Conservation (phyloP, 1,140 invertebrate species). For the Drosophila lowei region DNA sequence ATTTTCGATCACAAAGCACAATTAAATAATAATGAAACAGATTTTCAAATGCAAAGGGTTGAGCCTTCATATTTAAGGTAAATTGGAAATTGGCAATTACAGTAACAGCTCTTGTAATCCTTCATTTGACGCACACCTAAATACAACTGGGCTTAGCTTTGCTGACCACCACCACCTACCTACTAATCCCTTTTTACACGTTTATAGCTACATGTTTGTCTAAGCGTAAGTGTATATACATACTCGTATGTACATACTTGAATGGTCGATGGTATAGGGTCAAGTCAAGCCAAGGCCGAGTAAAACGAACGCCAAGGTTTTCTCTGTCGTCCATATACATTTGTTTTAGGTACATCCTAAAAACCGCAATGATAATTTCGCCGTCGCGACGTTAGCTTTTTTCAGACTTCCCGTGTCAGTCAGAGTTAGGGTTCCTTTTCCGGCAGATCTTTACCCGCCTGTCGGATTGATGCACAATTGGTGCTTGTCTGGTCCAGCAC, state of each 20-base stretch:
- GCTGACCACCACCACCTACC: conserved; percentile 27
- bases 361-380: too few species aligned
- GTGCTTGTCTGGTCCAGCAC: conserved; percentile 45
- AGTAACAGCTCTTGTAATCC: conserved; percentile 37
- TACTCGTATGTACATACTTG: neutral
- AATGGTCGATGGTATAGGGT: too few species aligned
- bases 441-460: neutral
- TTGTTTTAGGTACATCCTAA: too few species aligned
- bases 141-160: conserved; percentile 34
- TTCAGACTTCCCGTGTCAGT: too few species aligned
- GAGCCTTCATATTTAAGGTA: too few species aligned
- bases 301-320: conserved; percentile 1
- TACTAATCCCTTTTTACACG: conserved; percentile 53
- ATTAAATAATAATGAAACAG: too few species aligned
- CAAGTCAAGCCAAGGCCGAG: conserved; percentile 5
- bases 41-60: too few species aligned
- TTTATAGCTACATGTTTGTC: conserved; percentile 18
- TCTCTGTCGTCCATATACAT: conserved; percentile 24
- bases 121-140: conserved; percentile 34
- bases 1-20: too few species aligned
- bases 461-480: conserved; percentile 26
- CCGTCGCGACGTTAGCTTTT: too few species aligned
- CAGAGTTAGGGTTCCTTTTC: neutral
- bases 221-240: neutral
- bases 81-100: neutral